A percentile compares a stretch with the other conserved stretches of the same genome.
Evolutionary conservation across 2,797 vertebrate genomes (phyloP).

Genomic region (Takifugu ocellatus): DNA sequence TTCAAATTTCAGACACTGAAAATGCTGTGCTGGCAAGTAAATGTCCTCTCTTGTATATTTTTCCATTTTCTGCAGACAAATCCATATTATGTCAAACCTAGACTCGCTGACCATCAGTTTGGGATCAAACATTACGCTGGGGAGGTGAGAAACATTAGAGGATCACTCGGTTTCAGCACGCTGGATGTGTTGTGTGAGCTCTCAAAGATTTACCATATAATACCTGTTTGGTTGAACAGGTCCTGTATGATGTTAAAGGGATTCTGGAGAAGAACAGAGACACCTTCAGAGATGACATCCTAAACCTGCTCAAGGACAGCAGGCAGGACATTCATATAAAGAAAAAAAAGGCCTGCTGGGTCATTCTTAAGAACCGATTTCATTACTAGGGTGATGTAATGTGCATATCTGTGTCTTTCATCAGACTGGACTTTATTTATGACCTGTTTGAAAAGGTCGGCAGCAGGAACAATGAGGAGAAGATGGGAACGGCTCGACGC

Average conservation of each 20-base stretch:
- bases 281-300: constrained; percentile 90
- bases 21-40: neutral
- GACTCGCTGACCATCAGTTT: constrained; percentile 92
- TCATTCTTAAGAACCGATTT: no score
- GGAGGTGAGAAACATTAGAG: constrained; percentile 75
- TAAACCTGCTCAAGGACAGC: constrained; percentile 92
- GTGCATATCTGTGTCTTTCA: neutral
- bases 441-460: constrained; percentile 91
- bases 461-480: constrained; percentile 87
- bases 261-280: constrained; percentile 93
- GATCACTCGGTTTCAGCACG: neutral
- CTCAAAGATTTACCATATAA: neutral
- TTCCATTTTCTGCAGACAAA: constrained; percentile 78
- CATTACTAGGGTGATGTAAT: no score
- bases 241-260: constrained; percentile 84
- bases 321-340: constrained; percentile 65
- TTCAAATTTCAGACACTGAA: no score
- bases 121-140: constrained; percentile 93
- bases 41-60: neutral
- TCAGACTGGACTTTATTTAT: constrained; percentile 91
- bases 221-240: constrained; percentile 63
- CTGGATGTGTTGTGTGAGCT: neutral
- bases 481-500: constrained; percentile 90
- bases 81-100: constrained; percentile 88
- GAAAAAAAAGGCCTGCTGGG: no score